Conservation (phyloP, 1,140 invertebrate genomes). For the Drosophila funebris region DNA sequence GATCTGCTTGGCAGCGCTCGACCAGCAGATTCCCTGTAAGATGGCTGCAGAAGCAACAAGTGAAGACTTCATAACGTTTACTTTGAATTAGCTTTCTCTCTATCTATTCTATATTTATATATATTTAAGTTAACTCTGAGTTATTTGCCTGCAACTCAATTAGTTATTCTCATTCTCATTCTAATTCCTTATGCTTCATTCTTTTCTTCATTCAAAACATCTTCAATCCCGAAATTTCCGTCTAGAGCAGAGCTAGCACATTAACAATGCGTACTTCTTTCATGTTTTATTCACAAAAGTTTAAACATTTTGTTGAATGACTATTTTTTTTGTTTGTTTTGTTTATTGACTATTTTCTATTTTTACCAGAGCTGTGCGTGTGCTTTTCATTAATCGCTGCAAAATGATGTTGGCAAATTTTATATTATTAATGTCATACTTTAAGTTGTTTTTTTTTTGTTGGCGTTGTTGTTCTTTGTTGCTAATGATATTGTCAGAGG, state of each 20-base stretch:
- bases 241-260: not conserved
- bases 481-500: constrained; percentile 72
- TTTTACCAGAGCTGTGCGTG: constrained; percentile 41
- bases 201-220: no score
- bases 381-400: constrained; percentile 58
- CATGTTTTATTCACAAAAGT: constrained; percentile 29
- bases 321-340: constrained; percentile 35
- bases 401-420: constrained; percentile 68
- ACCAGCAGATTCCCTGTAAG: not conserved
- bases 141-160: no score
- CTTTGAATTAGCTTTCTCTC: no score
- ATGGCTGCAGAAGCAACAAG: no score
- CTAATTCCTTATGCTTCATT: no score
- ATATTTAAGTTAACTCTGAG: no score
- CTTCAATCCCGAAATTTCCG: not conserved
- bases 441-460: constrained; percentile 9
- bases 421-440: constrained; percentile 39
- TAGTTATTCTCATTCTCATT: no score
- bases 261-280: constrained; percentile 1
- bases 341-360: constrained; percentile 29
- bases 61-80: no score
- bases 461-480: constrained; percentile 45
- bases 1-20: not conserved
- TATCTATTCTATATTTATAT: no score
- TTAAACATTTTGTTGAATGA: constrained; percentile 54